Base-by-base conservation (phyloP, 2,113 vertebrate genomes). In the Boulengeromyrus knoepffleri region DNA sequence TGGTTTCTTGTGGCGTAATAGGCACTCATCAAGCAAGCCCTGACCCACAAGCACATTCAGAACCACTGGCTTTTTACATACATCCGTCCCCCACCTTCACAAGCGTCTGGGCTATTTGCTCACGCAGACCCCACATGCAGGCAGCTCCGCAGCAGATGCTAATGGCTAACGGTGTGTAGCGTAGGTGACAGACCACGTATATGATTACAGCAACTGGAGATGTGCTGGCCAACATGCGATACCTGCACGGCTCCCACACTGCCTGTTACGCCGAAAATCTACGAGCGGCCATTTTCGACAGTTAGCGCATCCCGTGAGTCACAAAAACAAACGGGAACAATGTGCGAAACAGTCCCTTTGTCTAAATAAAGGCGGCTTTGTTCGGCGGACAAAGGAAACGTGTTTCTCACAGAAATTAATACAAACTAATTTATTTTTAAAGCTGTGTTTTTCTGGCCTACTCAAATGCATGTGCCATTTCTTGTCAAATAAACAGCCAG, bases 351-450 rank as follows among this genome's bases (percentile, higher is more conserved):
- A 0, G 74, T 19, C 36, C 31, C 12, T 80, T 80, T 80, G 17
- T 42, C 74, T 39, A 50, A 86, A 86, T 50, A 49, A 47, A 27
- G 84, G 3, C 42, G 1, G n/a, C 84, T 86, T 86, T 86, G 45
- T 49, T 86, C 10, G 12, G n/a, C 1, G 10, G n/a, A 86, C 84
- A 86, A 66, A 66, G 84, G 24, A 86, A 86, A 86, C 9, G 1
- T 27, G 39, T 85, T 8, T 85, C 47, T 49, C 27, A 3, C 45
- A 86, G 45, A 49, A 50, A 31, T 47, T 27, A n/a, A 49, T 49
- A 86, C 19, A 86, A 86, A 50, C n/a, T 86, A 85, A 85, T 85
- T 85, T 47, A 17, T 86, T 85, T 86, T 86, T 50, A 86, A 86
- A n/a, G 47, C 84, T 49, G 24, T 50, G 45, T 42, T 86, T 70